Conservation (phyloP, 2,797 vertebrate species). For the Myotis pilosus region DNA sequence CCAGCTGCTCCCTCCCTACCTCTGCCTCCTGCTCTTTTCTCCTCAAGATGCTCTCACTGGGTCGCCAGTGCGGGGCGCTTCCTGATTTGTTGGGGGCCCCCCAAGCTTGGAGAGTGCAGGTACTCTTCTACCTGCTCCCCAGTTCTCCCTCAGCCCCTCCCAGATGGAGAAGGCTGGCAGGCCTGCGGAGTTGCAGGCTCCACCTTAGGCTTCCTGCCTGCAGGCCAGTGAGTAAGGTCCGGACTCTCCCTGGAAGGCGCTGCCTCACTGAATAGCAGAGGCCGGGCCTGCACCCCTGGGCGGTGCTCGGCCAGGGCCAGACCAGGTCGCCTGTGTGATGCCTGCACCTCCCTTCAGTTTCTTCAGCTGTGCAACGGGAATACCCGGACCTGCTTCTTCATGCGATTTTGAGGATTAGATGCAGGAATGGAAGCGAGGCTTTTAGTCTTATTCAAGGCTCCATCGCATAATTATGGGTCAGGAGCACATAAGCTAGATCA, state of each 20-base stretch:
- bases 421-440: not conserved
- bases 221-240: no score
- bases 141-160: not conserved
- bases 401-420: not conserved
- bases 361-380: not conserved
- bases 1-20: not conserved
- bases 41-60: not conserved
- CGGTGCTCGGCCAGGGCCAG: not conserved
- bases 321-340: not conserved
- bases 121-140: not conserved
- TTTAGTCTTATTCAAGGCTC: not conserved
- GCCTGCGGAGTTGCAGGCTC: not conserved
- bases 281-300: no score
- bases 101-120: not conserved
- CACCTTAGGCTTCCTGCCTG: not conserved
- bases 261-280: not conserved
- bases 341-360: not conserved
- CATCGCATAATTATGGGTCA: not conserved
- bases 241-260: not conserved
- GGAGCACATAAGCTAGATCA: fast-evolving
- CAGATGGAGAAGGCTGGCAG: not conserved
- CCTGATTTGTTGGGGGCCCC: not conserved
- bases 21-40: not conserved
- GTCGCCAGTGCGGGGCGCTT: not conserved
- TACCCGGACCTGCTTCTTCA: not conserved